Conservation (phyloP, 92 coral and sea anemone genomes). For the Parazoanthus darwini region DNA sequence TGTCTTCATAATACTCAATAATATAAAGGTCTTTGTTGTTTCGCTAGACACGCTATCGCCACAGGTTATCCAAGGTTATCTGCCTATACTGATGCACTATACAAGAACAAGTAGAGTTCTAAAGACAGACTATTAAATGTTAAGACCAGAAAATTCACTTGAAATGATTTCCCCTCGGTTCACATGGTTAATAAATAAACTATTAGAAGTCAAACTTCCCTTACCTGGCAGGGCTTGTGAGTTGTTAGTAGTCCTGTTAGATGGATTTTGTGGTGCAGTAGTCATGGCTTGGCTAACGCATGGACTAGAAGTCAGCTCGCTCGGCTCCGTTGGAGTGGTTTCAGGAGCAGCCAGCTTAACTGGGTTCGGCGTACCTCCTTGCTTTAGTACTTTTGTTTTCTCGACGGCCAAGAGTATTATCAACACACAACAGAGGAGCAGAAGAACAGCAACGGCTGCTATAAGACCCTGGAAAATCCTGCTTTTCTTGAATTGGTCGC, state of each 20-base stretch:
- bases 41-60: background rate
- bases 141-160: too few relatives aligned
- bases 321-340: background rate
- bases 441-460: background rate
- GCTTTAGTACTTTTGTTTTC: background rate
- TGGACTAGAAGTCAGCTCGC: background rate
- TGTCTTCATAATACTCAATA: too few relatives aligned
- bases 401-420: background rate
- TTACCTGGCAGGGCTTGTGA: background rate
- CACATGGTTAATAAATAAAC: too few relatives aligned
- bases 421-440: background rate
- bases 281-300: background rate
- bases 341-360: background rate
- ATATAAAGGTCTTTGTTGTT: background rate
- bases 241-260: too few relatives aligned
- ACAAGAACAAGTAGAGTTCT: too few relatives aligned
- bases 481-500: background rate
- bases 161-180: background rate
- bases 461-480: constrained; percentile 7
- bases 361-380: background rate
- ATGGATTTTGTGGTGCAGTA: background rate
- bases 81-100: too few relatives aligned
- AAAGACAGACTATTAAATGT: too few relatives aligned
- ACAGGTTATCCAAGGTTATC: background rate
- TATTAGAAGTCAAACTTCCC: background rate